A percentile compares a stretch with the other conserved stretches of the same genome.
Conservation (phyloP, 2,888 invertebrate species). For the Chloroclystis v-ata region DNA sequence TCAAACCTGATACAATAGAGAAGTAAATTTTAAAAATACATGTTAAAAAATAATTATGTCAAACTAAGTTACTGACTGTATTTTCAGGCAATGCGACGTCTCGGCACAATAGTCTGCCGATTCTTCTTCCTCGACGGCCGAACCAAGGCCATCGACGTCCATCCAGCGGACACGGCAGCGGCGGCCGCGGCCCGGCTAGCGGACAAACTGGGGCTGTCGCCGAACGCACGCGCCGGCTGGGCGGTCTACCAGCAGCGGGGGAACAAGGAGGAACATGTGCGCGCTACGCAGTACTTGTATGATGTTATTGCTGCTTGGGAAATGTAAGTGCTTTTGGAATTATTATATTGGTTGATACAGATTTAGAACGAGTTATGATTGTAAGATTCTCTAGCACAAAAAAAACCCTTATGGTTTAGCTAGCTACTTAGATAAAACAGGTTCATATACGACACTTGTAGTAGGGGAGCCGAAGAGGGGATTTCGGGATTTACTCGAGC, state of each 20-base stretch:
- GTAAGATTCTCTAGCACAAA: no score
- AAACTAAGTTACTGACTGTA: no score
- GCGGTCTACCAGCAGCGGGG: slow-evolving; percentile 94
- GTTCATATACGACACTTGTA: no score
- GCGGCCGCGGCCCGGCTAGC: slow-evolving; percentile 93
- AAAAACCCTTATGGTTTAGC: no score
- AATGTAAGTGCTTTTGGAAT: slow-evolving; percentile 76
- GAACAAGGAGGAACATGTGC: slow-evolving; percentile 92
- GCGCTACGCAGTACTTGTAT: slow-evolving; percentile 93
- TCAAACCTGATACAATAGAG: no score
- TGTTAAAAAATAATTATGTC: no score
- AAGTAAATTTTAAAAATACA: no score
- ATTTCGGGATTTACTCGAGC: no score
- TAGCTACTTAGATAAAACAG: no score
- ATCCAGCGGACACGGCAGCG: slow-evolving; percentile 95
- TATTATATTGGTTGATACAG: no score
- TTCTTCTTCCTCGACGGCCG: slow-evolving; percentile 97
- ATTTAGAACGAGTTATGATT: no score
- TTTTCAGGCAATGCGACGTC: slow-evolving; percentile 89
- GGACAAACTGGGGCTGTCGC: slow-evolving; percentile 89
- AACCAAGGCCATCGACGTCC: slow-evolving; percentile 96
- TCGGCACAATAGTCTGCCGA: slow-evolving; percentile 94
- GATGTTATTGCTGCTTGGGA: slow-evolving; percentile 98
- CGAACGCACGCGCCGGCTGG: slow-evolving; percentile 89
- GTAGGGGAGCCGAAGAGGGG: no score